Evolutionary conservation across 1,140 invertebrate genomes (phyloP).

Genomic region (Parapsyche elsis): DNA sequence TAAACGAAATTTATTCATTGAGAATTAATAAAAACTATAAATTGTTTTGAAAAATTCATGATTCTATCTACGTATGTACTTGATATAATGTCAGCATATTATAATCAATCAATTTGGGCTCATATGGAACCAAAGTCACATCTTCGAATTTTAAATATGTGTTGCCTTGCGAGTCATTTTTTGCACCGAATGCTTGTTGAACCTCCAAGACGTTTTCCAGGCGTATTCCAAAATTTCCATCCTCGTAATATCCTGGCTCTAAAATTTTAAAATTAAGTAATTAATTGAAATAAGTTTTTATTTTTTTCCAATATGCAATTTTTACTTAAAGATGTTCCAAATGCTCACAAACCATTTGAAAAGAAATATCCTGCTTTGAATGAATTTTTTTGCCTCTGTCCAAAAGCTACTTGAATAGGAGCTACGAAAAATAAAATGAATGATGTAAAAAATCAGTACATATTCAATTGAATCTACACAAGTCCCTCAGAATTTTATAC

Average conservation of each 20-base stretch:
- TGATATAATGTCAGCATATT: constrained; percentile 80
- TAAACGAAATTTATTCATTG: constrained; percentile 54
- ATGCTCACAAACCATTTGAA: constrained; percentile 73
- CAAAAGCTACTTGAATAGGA: constrained; percentile 75
- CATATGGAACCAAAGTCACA: constrained; percentile 92
- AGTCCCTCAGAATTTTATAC: constrained; percentile 61
- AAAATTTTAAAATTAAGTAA: too few species aligned
- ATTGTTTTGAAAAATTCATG: background rate
- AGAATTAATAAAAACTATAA: constrained; percentile 19
- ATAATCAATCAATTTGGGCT: constrained; percentile 88
- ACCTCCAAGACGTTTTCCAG: constrained; percentile 94
- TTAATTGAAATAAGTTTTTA: too few species aligned
- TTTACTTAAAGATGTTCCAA: background rate
- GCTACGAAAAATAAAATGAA: constrained; percentile 66
- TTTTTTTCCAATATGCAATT: too few species aligned
- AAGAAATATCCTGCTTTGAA: constrained; percentile 88
- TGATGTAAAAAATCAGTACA: too few species aligned
- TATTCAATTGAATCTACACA: too few species aligned
- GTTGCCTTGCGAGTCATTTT: constrained; percentile 63
- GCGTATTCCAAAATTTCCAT: constrained; percentile 88
- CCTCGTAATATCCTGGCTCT: constrained; percentile 86
- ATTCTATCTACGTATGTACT: constrained; percentile 64
- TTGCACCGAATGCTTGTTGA: constrained; percentile 66
- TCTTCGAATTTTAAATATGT: constrained; percentile 80
- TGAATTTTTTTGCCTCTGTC: constrained; percentile 64